These are phyloP conservation scores for Pristionchus mayeri DNA, from an alignment of 2,888 invertebrate species.

Conservation along the genomic window DNA sequence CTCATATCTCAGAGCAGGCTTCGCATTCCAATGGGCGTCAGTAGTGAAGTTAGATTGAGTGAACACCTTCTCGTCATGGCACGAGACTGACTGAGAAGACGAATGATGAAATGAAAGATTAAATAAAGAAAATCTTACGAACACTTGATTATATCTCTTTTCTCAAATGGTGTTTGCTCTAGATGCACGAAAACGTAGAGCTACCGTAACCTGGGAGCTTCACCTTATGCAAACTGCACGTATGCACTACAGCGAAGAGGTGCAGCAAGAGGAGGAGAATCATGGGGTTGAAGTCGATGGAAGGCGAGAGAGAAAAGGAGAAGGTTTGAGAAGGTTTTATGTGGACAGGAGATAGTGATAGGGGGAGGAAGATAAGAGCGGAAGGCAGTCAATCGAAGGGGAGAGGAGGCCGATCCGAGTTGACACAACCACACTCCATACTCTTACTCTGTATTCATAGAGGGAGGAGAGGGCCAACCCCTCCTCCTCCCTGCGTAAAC, in stretches of 20 bases:
- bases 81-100: neutral
- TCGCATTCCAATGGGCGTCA: neutral
- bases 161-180: no score
- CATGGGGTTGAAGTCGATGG: neutral
- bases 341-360: conserved; percentile 8
- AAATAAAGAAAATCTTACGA: no score
- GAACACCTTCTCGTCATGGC: neutral
- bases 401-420: neutral
- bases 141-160: no score
- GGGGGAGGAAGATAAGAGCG: neutral
- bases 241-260: neutral
- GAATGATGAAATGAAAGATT: no score
- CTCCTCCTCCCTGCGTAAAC: conserved; percentile 11
- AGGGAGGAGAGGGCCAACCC: neutral
- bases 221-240: neutral
- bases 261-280: neutral
- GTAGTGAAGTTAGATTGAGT: neutral
- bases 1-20: neutral
- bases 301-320: neutral
- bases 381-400: neutral
- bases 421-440: conserved; percentile 23
- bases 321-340: neutral
- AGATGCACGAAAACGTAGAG: neutral
- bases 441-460: conserved; percentile 19
- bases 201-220: neutral